These are phyloP conservation scores for Emys orbicularis DNA, from an alignment of 2,797 vertebrate species.

Conservation along the genomic window DNA sequence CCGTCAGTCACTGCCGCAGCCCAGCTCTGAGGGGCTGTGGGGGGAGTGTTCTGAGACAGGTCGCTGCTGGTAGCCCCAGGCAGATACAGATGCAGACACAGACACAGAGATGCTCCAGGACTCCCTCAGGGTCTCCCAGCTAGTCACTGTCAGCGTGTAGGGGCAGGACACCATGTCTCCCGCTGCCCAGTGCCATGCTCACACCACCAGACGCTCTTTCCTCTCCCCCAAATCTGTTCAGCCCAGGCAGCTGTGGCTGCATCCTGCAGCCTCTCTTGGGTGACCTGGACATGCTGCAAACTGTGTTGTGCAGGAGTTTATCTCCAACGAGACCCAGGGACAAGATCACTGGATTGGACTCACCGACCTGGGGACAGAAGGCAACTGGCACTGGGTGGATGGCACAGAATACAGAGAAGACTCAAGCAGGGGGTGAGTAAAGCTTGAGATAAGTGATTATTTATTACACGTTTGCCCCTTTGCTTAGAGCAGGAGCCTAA, in stretches of 20 bases:
- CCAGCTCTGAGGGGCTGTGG: too few relatives aligned
- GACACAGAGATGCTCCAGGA: not conserved
- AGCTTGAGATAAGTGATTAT: not conserved
- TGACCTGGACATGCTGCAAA: not conserved
- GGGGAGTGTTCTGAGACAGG: too few relatives aligned
- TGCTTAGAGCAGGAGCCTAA: not conserved
- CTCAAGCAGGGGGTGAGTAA: not conserved
- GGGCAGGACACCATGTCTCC: not conserved
- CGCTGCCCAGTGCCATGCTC: not conserved
- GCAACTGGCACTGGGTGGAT: slow-evolving; percentile 12
- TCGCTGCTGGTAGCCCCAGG: not conserved
- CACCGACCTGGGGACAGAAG: not conserved
- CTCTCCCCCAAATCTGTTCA: not conserved
- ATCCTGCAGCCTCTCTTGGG: not conserved
- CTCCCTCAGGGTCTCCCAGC: not conserved
- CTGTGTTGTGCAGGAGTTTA: not conserved
- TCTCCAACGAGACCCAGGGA: not conserved
- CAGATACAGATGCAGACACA: not conserved
- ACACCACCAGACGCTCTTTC: not conserved
- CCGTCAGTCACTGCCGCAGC: too few relatives aligned
- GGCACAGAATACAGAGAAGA: not conserved
- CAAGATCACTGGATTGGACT: slow-evolving; percentile 59
- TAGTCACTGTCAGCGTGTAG: too few relatives aligned
- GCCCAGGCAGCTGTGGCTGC: not conserved
- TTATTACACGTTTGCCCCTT: not conserved